phyloP scores from a whole-genome alignment of 1,140 invertebrate species.

The Conus ventricosus region DNA sequence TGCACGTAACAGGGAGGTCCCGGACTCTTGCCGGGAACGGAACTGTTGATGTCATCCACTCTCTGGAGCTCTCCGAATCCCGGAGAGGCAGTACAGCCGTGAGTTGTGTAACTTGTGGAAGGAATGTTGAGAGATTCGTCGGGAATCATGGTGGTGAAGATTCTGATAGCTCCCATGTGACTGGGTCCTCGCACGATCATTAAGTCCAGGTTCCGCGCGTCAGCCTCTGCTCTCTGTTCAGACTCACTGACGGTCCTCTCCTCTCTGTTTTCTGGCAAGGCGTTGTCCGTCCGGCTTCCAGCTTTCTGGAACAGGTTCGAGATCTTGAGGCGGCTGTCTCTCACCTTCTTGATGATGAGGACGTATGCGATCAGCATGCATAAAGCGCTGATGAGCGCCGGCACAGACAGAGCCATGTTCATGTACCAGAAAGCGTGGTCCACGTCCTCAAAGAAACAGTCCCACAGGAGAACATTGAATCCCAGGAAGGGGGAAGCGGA shows the following conservation, averaged over 20 bases:
- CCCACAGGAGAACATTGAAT: slow-evolving; percentile 22
- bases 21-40: background rate
- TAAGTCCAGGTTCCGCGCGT: background rate
- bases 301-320: background rate
- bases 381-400: slow-evolving; percentile 8
- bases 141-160: slow-evolving; percentile 11
- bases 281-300: background rate
- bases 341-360: slow-evolving; percentile 37
- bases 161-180: background rate
- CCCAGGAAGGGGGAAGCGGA: slow-evolving; percentile 31
- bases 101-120: slow-evolving; percentile 1
- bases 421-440: slow-evolving; percentile 30
- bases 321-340: slow-evolving; percentile 29
- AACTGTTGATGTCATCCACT: background rate
- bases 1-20: background rate
- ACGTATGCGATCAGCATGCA: slow-evolving; percentile 24
- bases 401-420: slow-evolving; percentile 6
- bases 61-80: background rate
- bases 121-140: background rate
- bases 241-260: background rate
- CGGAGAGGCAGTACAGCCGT: background rate
- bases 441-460: slow-evolving; percentile 32
- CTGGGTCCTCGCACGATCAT: background rate
- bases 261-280: background rate
- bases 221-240: background rate